phyloP scores from a whole-genome alignment of 2,113 vertebrate genomes.

The Prionailurus bengalensis region DNA sequence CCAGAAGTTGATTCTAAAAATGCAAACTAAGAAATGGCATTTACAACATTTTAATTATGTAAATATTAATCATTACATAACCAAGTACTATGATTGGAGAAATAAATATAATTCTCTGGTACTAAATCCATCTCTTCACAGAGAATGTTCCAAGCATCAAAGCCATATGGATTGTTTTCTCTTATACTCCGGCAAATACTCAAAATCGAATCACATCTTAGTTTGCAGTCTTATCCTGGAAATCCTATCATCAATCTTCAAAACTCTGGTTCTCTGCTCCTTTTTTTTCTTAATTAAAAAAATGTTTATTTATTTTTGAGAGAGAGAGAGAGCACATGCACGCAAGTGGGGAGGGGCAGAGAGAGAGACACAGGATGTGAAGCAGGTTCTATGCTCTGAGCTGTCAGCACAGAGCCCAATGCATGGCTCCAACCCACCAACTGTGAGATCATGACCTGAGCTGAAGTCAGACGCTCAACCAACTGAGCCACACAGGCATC shows the following conservation, averaged over 20 bases:
- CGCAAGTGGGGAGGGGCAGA: too few species aligned
- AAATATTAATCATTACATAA: slow-evolving; percentile 46
- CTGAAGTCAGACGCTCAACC: too few species aligned
- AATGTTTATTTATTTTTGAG: too few species aligned
- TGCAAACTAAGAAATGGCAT: slow-evolving; percentile 34
- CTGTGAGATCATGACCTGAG: too few species aligned
- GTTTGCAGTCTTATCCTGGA: not conserved
- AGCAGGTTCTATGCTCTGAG: too few species aligned
- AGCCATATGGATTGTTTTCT: not conserved
- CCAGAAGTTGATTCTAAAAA: slow-evolving; percentile 55
- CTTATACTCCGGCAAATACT: not conserved
- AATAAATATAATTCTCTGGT: not conserved
- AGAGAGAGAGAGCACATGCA: too few species aligned
- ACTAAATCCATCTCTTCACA: not conserved
- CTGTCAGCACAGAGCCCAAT: too few species aligned
- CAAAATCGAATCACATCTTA: not conserved
- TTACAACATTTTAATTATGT: slow-evolving; percentile 6
- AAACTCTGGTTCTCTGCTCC: not conserved
- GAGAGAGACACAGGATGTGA: too few species aligned
- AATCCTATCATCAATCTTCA: not conserved
- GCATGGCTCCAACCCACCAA: too few species aligned
- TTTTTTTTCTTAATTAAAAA: not conserved
- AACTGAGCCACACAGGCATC: too few species aligned
- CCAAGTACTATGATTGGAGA: not conserved
- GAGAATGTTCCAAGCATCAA: not conserved